Evolutionary conservation across 2,888 invertebrate species (phyloP), one percentile per base, ranked within the genome.

Genomic region (Scaeva pyrastri): DNA sequence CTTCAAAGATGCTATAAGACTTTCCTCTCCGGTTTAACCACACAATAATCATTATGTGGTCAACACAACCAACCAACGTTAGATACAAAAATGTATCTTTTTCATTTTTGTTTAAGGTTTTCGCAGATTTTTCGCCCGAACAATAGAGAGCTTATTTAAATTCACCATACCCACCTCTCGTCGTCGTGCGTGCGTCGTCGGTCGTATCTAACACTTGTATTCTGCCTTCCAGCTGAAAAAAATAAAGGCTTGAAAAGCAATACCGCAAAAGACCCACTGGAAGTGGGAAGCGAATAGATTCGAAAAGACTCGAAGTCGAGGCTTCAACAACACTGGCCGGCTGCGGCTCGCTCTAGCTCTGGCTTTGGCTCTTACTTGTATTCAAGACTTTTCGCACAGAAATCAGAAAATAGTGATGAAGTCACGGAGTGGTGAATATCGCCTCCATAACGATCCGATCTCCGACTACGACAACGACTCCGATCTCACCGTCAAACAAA

Each of bases 381-480:
- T n/a, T n/a, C n/a, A 68, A 68, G 60, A 52, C 45, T 73, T 82
- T 82, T 83, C 60, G 82, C 82, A 81, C 64, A 82, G 64, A 86
- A 73, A 86, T 86, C 86, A 78, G 48, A 73, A 81, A 85, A 81
- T 86, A 74, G 77, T 74, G 86, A 82, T 86, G 86, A 86, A 86
- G 86, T 86, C 86, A 86, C 58, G 86, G 77, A 73, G 81, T 86
- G 86, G 86, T 86, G 86, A 86, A 82, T 86, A 7, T 86, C 58
- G 71, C 43, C 41, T 50, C 26, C 45, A 48, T 73, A 58, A 56
- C 77, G 64, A 79, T 58, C 5, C 31, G 31, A 31, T 31, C n/a
- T n/a, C n/a, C n/a, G n/a, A n/a, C n/a, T n/a, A n/a, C n/a, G n/a
- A n/a, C n/a, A n/a, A n/a, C 31, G 31, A 8, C 0, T 50, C 8